Base-by-base conservation (phyloP, 2,888 invertebrate genomes). In the Embidobia sp. region DNA sequence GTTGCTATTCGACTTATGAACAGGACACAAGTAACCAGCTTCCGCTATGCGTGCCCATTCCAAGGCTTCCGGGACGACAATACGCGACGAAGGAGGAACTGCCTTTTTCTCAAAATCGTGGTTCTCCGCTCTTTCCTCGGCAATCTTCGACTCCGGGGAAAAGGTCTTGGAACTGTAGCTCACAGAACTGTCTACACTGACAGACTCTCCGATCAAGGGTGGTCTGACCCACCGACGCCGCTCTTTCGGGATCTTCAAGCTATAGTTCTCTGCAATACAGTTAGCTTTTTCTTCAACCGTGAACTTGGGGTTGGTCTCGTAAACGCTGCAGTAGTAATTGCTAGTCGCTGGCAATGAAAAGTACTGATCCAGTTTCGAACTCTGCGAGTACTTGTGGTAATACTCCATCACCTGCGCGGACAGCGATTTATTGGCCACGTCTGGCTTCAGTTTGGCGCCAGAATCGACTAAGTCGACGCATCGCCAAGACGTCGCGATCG, bases 21-120 rank as follows among this genome's bases (percentile, higher is more conserved):
- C n/a, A n/a, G n/a, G n/a, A n/a, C n/a, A n/a, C n/a, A n/a, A 92
- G 88, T 96, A 96, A 0, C 96, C 96, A 40, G 96, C 95, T 90
- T 96, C 96, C 0, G 95, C 96, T 16, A 96, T 93, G 29, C 95
- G 96, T 86, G 96, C 96, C 96, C 96, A 96, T 90, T 96, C 96
- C 1, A 96, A 90, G n/a, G n/a, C n/a, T n/a, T n/a, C n/a, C n/a
- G n/a, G n/a, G n/a, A n/a, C n/a, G n/a, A n/a, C n/a, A n/a, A 94
- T 89, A 84, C 94, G 94, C 77, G 95, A 95, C 11, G 95, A 93
- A 0, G 96, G 95, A 16, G 91, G 86, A n/a, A 89, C 88, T 66
- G 90, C 89, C 77, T 91, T 89, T 48, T 84, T 90, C 88, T 84
- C 90, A 10, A 70, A 78, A 29, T 88, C 87, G 6, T 77, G 84